Percentiles rank a stretch among this genome's conserved stretches.
phyloP scores from a whole-genome alignment of 2,888 invertebrate genomes.

The Vannuccia rotundouncinata region DNA sequence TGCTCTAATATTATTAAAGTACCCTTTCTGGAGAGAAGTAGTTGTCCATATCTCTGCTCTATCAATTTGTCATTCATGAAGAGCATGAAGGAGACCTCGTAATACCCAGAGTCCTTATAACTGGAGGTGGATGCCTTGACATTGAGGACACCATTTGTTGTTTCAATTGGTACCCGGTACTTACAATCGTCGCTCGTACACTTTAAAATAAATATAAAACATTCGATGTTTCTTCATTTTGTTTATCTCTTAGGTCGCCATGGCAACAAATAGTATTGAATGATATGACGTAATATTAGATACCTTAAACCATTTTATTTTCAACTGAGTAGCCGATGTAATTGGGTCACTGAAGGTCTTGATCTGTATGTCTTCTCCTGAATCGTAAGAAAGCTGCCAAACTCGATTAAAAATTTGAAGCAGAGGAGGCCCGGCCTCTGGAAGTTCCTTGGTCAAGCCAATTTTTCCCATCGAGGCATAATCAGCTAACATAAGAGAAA shows the following conservation, averaged over 20 bases:
- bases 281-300: no score
- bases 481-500: background rate
- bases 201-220: no score
- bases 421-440: background rate
- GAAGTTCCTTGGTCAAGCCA: background rate
- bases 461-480: background rate
- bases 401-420: background rate
- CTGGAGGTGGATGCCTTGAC: background rate
- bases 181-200: background rate
- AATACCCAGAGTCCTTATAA: background rate
- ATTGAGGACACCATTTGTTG: background rate
- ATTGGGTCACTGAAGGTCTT: background rate
- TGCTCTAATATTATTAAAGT: no score
- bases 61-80: background rate
- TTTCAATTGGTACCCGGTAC: background rate
- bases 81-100: background rate
- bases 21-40: background rate
- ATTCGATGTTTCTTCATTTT: no score
- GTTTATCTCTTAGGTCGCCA: no score
- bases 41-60: background rate
- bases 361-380: background rate
- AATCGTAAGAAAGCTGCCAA: background rate
- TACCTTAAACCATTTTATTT: conserved; percentile 3
- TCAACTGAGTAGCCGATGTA: background rate
- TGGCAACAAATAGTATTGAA: no score